These are phyloP conservation scores for Mus minutoides DNA, from an alignment of 2,797 vertebrate species.

Conservation along the genomic window DNA sequence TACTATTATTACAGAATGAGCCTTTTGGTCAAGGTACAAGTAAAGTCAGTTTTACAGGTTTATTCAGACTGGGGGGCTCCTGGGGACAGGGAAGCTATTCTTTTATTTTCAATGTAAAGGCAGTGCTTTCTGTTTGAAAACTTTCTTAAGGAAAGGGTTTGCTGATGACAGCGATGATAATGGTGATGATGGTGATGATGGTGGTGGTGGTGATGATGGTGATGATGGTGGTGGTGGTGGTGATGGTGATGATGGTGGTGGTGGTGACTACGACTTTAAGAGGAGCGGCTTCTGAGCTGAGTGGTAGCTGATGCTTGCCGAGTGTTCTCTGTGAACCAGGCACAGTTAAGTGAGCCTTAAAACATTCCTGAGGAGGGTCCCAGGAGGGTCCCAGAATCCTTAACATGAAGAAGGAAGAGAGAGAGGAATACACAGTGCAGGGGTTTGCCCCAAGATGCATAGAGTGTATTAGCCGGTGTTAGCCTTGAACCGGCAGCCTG, in stretches of 20 bases:
- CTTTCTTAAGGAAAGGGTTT: constrained; percentile 30
- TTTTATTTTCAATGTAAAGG: constrained; percentile 1
- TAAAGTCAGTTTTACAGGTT: not conserved
- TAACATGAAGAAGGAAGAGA: not conserved
- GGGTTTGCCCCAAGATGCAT: not conserved
- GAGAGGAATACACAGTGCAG: not conserved
- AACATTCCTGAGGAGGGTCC: not conserved
- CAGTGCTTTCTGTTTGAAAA: not conserved
- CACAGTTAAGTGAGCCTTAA: not conserved
- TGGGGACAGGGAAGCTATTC: not conserved
- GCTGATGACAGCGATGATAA: not conserved
- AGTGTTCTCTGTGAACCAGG: not conserved
- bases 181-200: not conserved
- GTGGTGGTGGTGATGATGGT: not conserved
- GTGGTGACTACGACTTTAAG: not conserved
- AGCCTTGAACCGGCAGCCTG: not conserved
- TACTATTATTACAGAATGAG: not conserved
- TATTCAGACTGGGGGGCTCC: not conserved
- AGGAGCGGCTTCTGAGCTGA: not conserved
- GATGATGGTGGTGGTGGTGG: not conserved
- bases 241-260: not conserved
- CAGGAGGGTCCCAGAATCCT: not conserved
- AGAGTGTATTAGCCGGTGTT: not conserved
- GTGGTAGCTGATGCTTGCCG: not conserved
- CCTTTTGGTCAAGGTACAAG: not conserved